These are phyloP conservation scores for Ericerus pela DNA, from an alignment of 1,140 invertebrate genomes.

Conservation along the genomic window DNA sequence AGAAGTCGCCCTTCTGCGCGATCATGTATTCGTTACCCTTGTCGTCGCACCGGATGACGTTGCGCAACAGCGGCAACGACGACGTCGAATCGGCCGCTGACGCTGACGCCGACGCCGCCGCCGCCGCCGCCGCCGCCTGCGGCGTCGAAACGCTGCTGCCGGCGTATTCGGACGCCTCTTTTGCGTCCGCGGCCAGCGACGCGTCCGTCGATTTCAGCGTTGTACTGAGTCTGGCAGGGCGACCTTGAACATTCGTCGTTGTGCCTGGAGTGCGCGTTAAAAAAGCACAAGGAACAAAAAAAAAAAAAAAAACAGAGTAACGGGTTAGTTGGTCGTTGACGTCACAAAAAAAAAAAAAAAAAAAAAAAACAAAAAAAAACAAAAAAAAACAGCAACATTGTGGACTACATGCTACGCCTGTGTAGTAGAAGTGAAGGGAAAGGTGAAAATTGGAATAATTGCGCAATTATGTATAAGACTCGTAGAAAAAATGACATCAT, in stretches of 20 bases:
- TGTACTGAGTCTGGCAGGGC: background rate
- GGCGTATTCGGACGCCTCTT: background rate
- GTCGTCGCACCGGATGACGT: slow-evolving; percentile 46
- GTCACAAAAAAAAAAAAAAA: too few species aligned
- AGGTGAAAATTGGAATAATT: too few species aligned
- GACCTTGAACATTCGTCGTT: slow-evolving; percentile 3
- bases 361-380: too few species aligned
- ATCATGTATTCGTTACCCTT: slow-evolving; percentile 43
- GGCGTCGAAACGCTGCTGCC: slow-evolving; percentile 6
- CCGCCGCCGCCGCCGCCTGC: slow-evolving; percentile 21
- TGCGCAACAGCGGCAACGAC: slow-evolving; percentile 27
- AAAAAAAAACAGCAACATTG: too few species aligned
- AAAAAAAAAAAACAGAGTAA: background rate
- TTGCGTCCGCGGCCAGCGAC: background rate
- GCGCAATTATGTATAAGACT: too few species aligned
- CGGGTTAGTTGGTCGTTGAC: too few species aligned
- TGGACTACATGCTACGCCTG: too few species aligned
- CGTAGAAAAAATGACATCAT: too few species aligned
- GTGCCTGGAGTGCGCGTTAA: background rate
- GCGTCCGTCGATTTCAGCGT: background rate
- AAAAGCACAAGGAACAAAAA: background rate
- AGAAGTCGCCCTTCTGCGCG: slow-evolving; percentile 68
- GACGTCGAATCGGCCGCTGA: slow-evolving; percentile 27
- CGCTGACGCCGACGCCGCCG: slow-evolving; percentile 26
- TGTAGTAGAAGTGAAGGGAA: too few species aligned